These are phyloP conservation scores for Phallusia fumigata DNA, from an alignment of 23 tunicate genomes.

Conservation along the genomic window DNA sequence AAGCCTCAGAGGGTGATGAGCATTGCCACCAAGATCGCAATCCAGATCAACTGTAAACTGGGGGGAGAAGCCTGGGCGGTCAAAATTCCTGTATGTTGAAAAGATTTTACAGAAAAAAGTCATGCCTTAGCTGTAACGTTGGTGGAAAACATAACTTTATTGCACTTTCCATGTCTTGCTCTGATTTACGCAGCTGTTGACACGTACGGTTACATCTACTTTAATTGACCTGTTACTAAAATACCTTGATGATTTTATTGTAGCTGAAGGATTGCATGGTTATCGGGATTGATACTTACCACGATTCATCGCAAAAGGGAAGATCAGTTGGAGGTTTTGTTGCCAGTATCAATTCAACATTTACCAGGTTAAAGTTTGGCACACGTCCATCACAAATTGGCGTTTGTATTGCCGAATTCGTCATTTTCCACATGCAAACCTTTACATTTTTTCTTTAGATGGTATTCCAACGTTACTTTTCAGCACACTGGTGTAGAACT, in stretches of 20 bases:
- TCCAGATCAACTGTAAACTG: conserved; percentile 88
- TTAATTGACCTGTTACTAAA: too few relatives aligned
- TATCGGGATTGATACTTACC: conserved; percentile 89
- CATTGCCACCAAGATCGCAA: conserved; percentile 84
- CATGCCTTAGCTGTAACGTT: too few relatives aligned
- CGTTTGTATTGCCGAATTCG: not conserved
- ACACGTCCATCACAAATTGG: too few relatives aligned
- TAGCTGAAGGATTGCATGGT: conserved; percentile 76
- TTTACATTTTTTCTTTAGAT: conserved; percentile 33
- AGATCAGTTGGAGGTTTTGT: conserved; percentile 85
- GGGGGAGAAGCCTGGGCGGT: conserved; percentile 98
- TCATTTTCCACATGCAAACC: not conserved
- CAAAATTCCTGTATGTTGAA: conserved; percentile 64
- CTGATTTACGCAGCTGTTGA: too few relatives aligned
- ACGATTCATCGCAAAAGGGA: conserved; percentile 86
- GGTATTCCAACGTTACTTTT: conserved; percentile 82
- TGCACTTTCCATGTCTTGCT: too few relatives aligned
- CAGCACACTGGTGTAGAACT: conserved; percentile 79
- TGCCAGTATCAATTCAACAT: conserved; percentile 63
- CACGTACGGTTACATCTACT: too few relatives aligned
- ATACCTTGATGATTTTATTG: not conserved
- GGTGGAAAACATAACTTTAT: too few relatives aligned
- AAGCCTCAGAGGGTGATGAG: conserved; percentile 84
- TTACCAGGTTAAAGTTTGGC: conserved; percentile 52
- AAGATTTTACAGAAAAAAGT: not conserved